A percentile compares a stretch with the other conserved stretches of the same genome.
Evolutionary conservation across 1,140 invertebrate genomes (phyloP).

Genomic region (Ips nitidus): DNA sequence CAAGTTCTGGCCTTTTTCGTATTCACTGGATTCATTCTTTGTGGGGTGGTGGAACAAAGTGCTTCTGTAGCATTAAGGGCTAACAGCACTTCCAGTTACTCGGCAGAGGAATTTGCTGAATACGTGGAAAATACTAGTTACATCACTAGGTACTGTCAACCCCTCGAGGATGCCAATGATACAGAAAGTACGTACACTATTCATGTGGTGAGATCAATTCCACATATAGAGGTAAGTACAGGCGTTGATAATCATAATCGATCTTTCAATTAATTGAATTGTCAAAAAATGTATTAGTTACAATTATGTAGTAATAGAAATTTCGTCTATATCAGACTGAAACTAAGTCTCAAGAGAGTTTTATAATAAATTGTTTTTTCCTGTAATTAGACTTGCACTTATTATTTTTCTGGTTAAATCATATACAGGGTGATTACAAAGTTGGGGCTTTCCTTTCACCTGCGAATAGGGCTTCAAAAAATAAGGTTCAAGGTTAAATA

Average conservation of each 20-base stretch:
- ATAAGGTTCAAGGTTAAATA: too few species aligned
- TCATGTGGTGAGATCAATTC: slow-evolving; percentile 49
- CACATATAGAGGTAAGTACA: slow-evolving; percentile 48
- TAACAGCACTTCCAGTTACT: slow-evolving; percentile 51
- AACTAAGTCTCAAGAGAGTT: too few species aligned
- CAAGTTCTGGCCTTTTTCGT: slow-evolving; percentile 57
- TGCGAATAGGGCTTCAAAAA: too few species aligned
- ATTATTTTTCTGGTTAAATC: too few species aligned
- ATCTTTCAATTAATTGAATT: background rate
- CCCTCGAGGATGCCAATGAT: slow-evolving; percentile 38
- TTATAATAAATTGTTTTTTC: too few species aligned
- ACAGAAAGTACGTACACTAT: slow-evolving; percentile 35
- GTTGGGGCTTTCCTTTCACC: too few species aligned
- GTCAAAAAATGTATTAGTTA: too few species aligned
- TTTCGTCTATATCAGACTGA: too few species aligned
- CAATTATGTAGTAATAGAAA: too few species aligned
- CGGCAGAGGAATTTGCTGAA: slow-evolving; percentile 52
- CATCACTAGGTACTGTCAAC: slow-evolving; percentile 51
- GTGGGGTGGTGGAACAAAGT: slow-evolving; percentile 59
- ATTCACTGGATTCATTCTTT: slow-evolving; percentile 59
- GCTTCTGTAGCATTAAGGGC: slow-evolving; percentile 59
- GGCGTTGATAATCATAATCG: background rate
- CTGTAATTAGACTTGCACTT: too few species aligned
- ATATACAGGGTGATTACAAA: too few species aligned
- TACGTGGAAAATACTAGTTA: slow-evolving; percentile 54